These are phyloP conservation scores for Arenaria interpres DNA, from an alignment of 2,113 vertebrate species.

Conservation along the genomic window DNA sequence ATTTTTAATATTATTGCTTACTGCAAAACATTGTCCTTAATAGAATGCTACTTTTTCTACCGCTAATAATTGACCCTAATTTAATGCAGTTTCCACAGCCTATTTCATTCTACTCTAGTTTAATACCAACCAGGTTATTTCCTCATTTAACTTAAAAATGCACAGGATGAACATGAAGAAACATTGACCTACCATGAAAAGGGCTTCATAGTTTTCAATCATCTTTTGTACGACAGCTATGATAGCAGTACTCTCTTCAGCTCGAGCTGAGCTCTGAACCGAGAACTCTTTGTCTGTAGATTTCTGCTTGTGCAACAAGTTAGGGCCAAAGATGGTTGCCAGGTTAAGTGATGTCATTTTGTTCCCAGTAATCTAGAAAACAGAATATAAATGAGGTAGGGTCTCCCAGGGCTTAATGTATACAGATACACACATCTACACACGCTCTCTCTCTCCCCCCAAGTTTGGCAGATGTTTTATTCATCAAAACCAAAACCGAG, in stretches of 20 bases:
- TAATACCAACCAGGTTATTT: neutral
- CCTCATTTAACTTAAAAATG: neutral
- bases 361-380: slow-evolving; percentile 89
- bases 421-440: neutral
- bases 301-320: slow-evolving; percentile 94
- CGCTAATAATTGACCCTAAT: neutral
- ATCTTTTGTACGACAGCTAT: slow-evolving; percentile 92
- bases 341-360: slow-evolving; percentile 97
- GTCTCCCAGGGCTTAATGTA: neutral
- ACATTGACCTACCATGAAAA: slow-evolving; percentile 87
- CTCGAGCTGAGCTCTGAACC: slow-evolving; percentile 91
- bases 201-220: slow-evolving; percentile 85
- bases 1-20: neutral
- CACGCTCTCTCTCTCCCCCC: neutral
- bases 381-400: neutral
- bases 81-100: neutral
- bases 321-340: slow-evolving; percentile 97
- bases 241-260: slow-evolving; percentile 92
- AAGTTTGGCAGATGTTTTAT: neutral
- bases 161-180: neutral
- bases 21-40: neutral
- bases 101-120: neutral
- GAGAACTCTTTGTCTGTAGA: slow-evolving; percentile 95
- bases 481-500: neutral
- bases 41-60: neutral